These are phyloP conservation scores for Rutpela maculata DNA, from an alignment of 2,888 invertebrate genomes.

Conservation along the genomic window DNA sequence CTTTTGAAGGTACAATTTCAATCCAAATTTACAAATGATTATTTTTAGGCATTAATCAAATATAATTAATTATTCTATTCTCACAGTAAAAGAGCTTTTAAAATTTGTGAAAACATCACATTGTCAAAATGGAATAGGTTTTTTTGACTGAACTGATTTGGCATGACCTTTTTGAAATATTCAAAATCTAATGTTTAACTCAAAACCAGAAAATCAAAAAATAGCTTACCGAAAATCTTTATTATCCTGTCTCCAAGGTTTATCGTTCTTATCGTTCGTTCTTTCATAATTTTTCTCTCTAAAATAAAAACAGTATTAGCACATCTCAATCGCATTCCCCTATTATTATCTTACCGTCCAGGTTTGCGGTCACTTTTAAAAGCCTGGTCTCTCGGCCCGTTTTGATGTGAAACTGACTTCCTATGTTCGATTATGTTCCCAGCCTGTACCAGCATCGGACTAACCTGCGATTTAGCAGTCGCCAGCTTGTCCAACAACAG, in stretches of 20 bases:
- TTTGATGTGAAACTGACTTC: constrained; percentile 51
- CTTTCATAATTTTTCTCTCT: constrained; percentile 49
- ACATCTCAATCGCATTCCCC: not conserved
- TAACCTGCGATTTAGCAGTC: constrained; percentile 67
- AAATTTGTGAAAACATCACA: too few species aligned
- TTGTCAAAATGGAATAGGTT: too few species aligned
- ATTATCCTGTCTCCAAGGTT: constrained; percentile 59
- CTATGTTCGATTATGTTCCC: constrained; percentile 68
- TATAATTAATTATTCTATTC: too few species aligned
- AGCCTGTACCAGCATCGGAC: constrained; percentile 69
- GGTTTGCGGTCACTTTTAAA: constrained; percentile 49
- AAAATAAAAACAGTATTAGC: constrained; percentile 20
- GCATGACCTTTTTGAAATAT: not conserved
- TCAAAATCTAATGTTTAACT: not conserved
- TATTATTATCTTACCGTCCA: constrained; percentile 51
- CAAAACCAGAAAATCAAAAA: not conserved
- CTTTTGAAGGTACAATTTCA: too few species aligned
- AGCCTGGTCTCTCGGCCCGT: constrained; percentile 36
- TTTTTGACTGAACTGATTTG: not conserved
- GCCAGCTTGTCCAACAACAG: constrained; percentile 70
- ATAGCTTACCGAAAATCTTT: constrained; percentile 58
- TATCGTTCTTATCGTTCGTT: constrained; percentile 49
- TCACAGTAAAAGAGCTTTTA: too few species aligned
- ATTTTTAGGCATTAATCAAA: too few species aligned
- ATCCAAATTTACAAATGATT: too few species aligned